Conservation (phyloP, 1,140 invertebrate species). For the Pantala flavescens region DNA sequence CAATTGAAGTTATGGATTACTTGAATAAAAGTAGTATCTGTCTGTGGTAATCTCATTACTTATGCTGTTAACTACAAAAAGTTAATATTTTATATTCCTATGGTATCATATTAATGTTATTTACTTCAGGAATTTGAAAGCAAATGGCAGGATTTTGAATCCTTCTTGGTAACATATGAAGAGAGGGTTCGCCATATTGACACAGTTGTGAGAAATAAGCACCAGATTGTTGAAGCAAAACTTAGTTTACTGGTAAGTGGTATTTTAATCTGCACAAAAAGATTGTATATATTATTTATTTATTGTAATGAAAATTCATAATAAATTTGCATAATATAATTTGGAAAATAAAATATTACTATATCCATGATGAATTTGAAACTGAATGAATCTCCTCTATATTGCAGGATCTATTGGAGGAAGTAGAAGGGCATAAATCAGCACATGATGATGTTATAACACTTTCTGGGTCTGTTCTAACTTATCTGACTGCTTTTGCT, state of each 20-base stretch:
- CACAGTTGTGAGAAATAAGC: constrained; percentile 54
- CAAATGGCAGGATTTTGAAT: constrained; percentile 52
- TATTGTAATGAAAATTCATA: too few species aligned
- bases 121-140: constrained; percentile 48
- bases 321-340: too few species aligned
- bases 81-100: too few species aligned
- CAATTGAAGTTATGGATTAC: too few species aligned
- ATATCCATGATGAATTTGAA: too few species aligned
- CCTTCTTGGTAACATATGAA: constrained; percentile 46
- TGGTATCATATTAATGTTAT: neutral
- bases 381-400: constrained; percentile 19
- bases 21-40: too few species aligned
- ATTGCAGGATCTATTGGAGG: constrained; percentile 46
- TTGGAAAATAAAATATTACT: too few species aligned
- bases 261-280: neutral
- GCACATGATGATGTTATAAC: constrained; percentile 43
- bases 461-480: constrained; percentile 45
- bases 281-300: too few species aligned
- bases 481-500: constrained; percentile 46
- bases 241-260: constrained; percentile 54
- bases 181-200: constrained; percentile 66
- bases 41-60: too few species aligned
- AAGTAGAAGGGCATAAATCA: constrained; percentile 43
- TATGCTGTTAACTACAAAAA: too few species aligned
- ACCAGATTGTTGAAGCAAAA: constrained; percentile 56